Base-by-base conservation (phyloP, 2,113 vertebrate species). In the Lanius ludovicianus region DNA sequence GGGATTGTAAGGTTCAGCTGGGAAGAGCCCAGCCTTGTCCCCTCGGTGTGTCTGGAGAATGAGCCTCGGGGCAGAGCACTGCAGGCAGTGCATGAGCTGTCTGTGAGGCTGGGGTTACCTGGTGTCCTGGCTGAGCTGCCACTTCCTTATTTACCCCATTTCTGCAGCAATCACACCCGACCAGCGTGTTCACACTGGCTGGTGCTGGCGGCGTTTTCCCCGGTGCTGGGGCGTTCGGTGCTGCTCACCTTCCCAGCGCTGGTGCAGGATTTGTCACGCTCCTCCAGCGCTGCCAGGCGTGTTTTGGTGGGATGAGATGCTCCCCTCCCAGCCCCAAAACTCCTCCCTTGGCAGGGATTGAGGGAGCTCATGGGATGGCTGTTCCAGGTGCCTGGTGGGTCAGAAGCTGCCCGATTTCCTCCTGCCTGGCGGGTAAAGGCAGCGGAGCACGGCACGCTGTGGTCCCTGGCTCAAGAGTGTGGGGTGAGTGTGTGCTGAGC, bases 1-100 rank as follows among this genome's bases (percentile, higher is more conserved):
- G 37, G 67, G 22, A 22, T 31, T 0, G 1, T 25, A 62, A 0
- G 0, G 62, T 6, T 90, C 46, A 53, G 39, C 18, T 1, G 23
- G 11, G 68, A 41, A 6, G 49, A 39, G 55, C 78, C 25, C 35
- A 28, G 52, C 23, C 55, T 41, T 2, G 14, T 46, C 55, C 81
- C 33, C 30, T 28, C 0, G 18, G 41, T 41, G 64, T 19, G 67
- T 50, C 78, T 46, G 78, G 20, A 25, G 37, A 60, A 6, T 1
- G 49, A 27, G 53, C 85, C 0, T 5, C 71, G 37, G 79, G 76
- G 92, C 71, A 65, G 33, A 23, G 27, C 23, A 2, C 1, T 15
- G 7, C 1, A 13, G 84, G 71, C 65, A 27, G 41, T 6, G 10
- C n/a, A 7, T 19, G 47, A 52, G 46, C 57, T 30, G 62, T 25